Percentiles rank a stretch among this genome's conserved stretches.
phyloP scores from a whole-genome alignment of 1,140 invertebrate species.

The Uloborus diversus region DNA sequence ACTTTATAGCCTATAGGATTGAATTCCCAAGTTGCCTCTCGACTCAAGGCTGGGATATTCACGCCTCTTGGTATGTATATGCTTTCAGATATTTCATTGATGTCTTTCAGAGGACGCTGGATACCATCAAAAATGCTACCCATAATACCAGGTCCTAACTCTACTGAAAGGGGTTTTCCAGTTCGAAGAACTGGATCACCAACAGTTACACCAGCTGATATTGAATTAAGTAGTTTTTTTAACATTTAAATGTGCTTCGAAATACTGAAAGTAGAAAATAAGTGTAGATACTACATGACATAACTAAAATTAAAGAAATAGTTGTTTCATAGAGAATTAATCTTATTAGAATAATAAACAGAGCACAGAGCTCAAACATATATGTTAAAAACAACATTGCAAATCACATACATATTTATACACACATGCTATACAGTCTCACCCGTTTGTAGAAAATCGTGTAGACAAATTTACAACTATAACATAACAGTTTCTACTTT shows the following conservation, averaged over 20 bases:
- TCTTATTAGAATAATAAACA: too few relatives aligned
- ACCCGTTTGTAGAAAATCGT: too few relatives aligned
- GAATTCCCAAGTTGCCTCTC: conserved; percentile 90
- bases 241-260: conserved; percentile 16
- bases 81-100: conserved; percentile 89
- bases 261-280: too few relatives aligned
- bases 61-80: conserved; percentile 99
- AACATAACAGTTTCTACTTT: too few relatives aligned
- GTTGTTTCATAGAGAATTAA: too few relatives aligned
- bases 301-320: too few relatives aligned
- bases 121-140: conserved; percentile 99
- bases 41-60: conserved; percentile 89
- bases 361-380: too few relatives aligned
- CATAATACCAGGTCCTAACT: conserved; percentile 99
- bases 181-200: conserved; percentile 98
- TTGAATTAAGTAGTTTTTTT: conserved; percentile 5
- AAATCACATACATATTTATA: too few relatives aligned
- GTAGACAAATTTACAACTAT: too few relatives aligned
- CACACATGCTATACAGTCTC: too few relatives aligned
- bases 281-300: too few relatives aligned
- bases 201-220: conserved; percentile 91
- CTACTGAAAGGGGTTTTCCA: conserved; percentile 97
- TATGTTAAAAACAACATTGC: too few relatives aligned
- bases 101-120: conserved; percentile 97
- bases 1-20: conserved; percentile 87